Conservation (phyloP, 2,113 vertebrate genomes). For the Sminthopsis crassicaudata region DNA sequence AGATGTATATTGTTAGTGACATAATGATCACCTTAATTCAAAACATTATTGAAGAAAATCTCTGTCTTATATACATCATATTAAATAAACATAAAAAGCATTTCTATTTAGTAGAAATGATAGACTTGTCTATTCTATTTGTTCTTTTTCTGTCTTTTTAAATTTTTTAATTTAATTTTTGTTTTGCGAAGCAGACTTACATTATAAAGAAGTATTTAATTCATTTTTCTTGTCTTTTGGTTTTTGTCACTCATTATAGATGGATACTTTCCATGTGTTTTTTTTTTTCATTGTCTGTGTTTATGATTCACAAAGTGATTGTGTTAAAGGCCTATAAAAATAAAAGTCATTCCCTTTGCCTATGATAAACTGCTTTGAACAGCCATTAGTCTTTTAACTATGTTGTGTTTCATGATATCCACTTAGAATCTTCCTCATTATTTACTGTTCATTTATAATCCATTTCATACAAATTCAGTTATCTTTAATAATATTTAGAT, state of each 20-base stretch:
- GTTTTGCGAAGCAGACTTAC: constrained; percentile 49
- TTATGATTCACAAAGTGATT: constrained; percentile 55
- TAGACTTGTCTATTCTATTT: constrained; percentile 47
- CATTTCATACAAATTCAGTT: constrained; percentile 42
- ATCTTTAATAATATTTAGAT: constrained; percentile 48
- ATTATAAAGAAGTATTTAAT: constrained; percentile 37
- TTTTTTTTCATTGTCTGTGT: constrained; percentile 61
- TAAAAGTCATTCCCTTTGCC: constrained; percentile 61
- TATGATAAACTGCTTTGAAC: constrained; percentile 43
- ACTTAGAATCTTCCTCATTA: constrained; percentile 49
- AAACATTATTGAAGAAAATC: constrained; percentile 58
- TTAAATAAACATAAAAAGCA: constrained; percentile 62
- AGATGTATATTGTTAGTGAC: constrained; percentile 31
- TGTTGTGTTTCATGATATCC: constrained; percentile 36
- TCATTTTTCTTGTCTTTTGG: constrained; percentile 23
- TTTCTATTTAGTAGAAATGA: constrained; percentile 53
- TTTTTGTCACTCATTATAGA: constrained; percentile 66
- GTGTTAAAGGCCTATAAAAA: constrained; percentile 50
- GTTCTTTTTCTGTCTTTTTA: background rate
- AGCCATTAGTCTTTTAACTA: constrained; percentile 39
- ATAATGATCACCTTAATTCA: constrained; percentile 63
- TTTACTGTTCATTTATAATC: constrained; percentile 64
- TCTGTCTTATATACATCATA: constrained; percentile 58
- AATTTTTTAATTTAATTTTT: constrained; percentile 22
- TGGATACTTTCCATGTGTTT: constrained; percentile 39